phyloP scores from a whole-genome alignment of 2,113 vertebrate species.

The Herpetotheres cachinnans region DNA sequence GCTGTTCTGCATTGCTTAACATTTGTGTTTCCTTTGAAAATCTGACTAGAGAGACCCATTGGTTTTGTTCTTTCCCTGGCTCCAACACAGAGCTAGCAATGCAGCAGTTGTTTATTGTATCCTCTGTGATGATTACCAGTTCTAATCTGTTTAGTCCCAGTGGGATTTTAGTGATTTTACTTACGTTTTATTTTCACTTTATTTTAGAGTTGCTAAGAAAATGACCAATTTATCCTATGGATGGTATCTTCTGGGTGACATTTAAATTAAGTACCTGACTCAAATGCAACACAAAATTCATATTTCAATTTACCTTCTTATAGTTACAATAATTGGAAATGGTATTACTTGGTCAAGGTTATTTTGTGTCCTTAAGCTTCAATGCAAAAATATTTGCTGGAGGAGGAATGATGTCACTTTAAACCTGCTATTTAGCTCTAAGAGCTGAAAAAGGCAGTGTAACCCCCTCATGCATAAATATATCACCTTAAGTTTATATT shows the following conservation, averaged over 20 bases:
- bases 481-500: slow-evolving; percentile 75
- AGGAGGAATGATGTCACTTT: slow-evolving; percentile 47
- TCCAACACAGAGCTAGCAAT: background rate
- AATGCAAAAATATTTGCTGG: slow-evolving; percentile 44
- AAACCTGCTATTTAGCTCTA: slow-evolving; percentile 44
- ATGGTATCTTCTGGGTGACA: background rate
- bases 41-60: background rate
- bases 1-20: background rate
- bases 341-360: background rate
- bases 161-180: background rate
- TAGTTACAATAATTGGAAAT: background rate
- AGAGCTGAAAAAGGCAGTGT: slow-evolving; percentile 65
- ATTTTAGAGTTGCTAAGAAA: background rate
- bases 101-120: background rate
- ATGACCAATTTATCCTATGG: background rate
- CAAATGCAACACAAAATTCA: background rate
- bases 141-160: background rate
- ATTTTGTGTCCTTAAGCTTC: background rate
- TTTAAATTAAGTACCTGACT: background rate
- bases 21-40: background rate
- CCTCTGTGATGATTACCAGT: background rate
- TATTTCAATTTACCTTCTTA: background rate
- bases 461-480: slow-evolving; percentile 68
- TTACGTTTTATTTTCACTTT: slow-evolving; percentile 12
- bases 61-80: background rate